Base-by-base conservation (phyloP, 2,797 vertebrate genomes). In the Lindbergichthys nudifrons region DNA sequence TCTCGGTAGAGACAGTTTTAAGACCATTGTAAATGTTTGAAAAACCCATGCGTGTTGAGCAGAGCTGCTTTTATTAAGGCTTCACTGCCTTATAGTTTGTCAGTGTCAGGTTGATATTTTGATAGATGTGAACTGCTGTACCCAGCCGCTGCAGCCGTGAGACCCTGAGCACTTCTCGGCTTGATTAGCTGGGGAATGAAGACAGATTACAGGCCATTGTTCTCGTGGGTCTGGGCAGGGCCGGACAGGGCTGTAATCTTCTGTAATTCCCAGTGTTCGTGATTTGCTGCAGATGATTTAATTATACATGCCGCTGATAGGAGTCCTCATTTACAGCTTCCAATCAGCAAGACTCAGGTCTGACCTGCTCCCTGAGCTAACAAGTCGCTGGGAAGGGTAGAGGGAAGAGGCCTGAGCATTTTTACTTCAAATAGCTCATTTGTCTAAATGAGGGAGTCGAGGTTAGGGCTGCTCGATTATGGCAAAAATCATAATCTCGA, bases 171-270 rank as follows among this genome's bases (percentile, higher is more conserved):
- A 61, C 46, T 47, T 77, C 41, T 32, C 57, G 74, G 73, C 74
- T 87, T 92, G 86, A 93, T 93, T 92, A 92, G 84, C 84, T 70
- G 57, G 79, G 79, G 92, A 92, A 93, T 93, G 92, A 92, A 89
- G 71, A 79, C 87, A 75, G 93, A 94, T 94, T 93, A 92, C 75
- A 85, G 79, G 67, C 83, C 84, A 89, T 94, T 93, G 91, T 94
- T 93, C 84, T 87, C 74, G 15, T 76, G 66, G 84, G 85, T 87
- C 73, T 64, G 73, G 58, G 58, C 79, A 60, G 60, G 65, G 71
- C 77, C 7, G 70, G 84, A 66, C 70, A 32, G 57, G 85, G 70
- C 76, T 80, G 26, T 94, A 93, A 94, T 93, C 92, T 91, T 71
- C 77, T 90, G 75, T 94, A 92, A 95, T 92, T 88, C 90, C 68